phyloP scores from a whole-genome alignment of 2,797 vertebrate genomes.

The Artibeus lituratus region DNA sequence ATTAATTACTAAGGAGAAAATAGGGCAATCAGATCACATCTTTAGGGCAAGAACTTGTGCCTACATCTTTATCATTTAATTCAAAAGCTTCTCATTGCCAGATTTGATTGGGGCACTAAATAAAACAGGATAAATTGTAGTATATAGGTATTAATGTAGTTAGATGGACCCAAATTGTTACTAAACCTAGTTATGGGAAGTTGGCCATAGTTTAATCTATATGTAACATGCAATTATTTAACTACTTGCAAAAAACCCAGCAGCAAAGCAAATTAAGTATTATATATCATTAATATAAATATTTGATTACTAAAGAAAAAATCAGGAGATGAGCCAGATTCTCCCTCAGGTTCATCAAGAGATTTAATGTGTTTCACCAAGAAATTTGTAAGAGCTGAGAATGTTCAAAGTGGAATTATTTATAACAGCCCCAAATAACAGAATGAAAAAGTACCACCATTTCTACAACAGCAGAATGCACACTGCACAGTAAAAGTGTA shows the following conservation, averaged over 20 bases:
- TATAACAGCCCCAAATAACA: background rate
- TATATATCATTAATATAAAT: background rate
- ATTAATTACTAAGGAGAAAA: constrained; percentile 48
- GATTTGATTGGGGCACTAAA: background rate
- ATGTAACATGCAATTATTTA: background rate
- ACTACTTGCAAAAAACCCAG: background rate
- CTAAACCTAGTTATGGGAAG: background rate
- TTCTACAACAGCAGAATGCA: background rate
- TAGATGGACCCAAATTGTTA: background rate
- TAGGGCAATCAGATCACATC: background rate
- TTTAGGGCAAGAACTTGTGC: background rate
- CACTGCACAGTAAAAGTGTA: background rate
- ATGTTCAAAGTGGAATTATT: background rate
- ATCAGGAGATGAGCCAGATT: background rate
- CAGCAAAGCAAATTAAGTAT: background rate
- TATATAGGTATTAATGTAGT: background rate
- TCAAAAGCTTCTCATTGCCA: background rate
- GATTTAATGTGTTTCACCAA: background rate
- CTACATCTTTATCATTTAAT: background rate
- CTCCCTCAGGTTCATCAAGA: background rate
- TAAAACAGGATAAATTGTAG: background rate
- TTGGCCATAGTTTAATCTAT: background rate
- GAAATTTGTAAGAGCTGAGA: background rate
- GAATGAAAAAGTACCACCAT: background rate
- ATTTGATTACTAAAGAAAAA: background rate